These are phyloP conservation scores for Apodemus agrarius DNA, from an alignment of 2,797 vertebrate species.

Conservation along the genomic window DNA sequence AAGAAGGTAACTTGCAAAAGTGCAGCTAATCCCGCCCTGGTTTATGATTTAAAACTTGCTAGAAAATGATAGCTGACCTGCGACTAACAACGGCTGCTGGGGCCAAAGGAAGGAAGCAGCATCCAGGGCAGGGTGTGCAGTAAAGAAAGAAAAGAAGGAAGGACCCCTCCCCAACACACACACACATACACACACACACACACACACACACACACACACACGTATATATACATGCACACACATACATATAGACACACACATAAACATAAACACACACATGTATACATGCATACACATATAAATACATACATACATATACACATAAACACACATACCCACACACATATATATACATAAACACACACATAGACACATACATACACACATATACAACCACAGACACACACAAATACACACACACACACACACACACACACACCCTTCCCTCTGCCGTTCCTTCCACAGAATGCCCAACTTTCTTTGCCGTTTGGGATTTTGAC, in stretches of 20 bases:
- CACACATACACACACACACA: neutral
- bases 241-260: rapidly evolving
- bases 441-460: conserved; percentile 60
- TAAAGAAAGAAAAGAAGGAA: conserved; percentile 76
- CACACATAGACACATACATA: rapidly evolving
- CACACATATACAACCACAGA: neutral
- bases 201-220: no score
- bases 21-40: conserved; percentile 84
- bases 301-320: no score
- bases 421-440: neutral
- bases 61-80: conserved; percentile 82
- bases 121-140: conserved; percentile 85
- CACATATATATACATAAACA: no score
- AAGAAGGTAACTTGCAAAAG: conserved; percentile 87
- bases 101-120: conserved; percentile 88
- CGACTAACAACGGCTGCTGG: conserved; percentile 84
- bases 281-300: rapidly evolving
- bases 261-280: no score
- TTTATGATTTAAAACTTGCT: conserved; percentile 88
- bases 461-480: conserved; percentile 72
- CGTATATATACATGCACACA: rapidly evolving
- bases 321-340: rapidly evolving
- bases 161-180: neutral
- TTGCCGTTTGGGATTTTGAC: conserved; percentile 71
- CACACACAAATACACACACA: no score